Percentiles rank a stretch among this genome's conserved stretches.
phyloP scores from a whole-genome alignment of 2,888 invertebrate genomes.

The Micoletzkya japonica region DNA sequence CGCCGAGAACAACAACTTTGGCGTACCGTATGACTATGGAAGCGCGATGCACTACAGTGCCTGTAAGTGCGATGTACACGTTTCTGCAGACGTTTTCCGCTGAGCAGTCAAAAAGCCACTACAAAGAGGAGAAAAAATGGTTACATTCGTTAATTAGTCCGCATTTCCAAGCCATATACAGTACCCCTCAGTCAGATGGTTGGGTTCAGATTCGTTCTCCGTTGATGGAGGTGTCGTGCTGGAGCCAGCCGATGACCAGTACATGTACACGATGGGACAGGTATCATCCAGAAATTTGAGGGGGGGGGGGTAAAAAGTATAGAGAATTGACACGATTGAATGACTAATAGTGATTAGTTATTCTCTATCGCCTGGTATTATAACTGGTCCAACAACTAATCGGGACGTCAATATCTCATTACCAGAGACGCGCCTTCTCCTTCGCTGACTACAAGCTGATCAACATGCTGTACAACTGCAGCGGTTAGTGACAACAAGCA shows the following conservation, averaged over 20 bases:
- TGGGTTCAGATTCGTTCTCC: slow-evolving; percentile 7
- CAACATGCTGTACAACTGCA: slow-evolving; percentile 8
- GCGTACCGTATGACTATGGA: slow-evolving; percentile 7
- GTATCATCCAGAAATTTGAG: too few relatives aligned
- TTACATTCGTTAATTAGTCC: too few relatives aligned
- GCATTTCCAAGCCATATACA: too few relatives aligned
- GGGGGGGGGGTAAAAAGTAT: too few relatives aligned
- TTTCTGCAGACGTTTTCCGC: background rate
- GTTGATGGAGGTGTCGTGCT: background rate
- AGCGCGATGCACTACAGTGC: slow-evolving; percentile 21
- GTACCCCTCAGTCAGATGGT: too few relatives aligned
- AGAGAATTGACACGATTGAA: too few relatives aligned
- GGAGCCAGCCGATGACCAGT: background rate
- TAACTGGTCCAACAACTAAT: too few relatives aligned
- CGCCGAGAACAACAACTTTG: slow-evolving; percentile 11
- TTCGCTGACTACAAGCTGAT: slow-evolving; percentile 24
- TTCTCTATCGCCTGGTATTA: too few relatives aligned
- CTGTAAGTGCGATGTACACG: background rate
- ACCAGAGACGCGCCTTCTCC: slow-evolving; percentile 1
- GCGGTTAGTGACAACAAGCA: background rate
- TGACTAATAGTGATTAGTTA: too few relatives aligned
- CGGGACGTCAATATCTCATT: background rate
- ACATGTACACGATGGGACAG: slow-evolving; percentile 16
- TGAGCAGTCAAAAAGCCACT: too few relatives aligned
- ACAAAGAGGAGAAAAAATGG: too few relatives aligned